A percentile compares a stretch with the other conserved stretches of the same genome.
phyloP scores from a whole-genome alignment of 2,113 vertebrate species.

The Paedocypris sp. region DNA sequence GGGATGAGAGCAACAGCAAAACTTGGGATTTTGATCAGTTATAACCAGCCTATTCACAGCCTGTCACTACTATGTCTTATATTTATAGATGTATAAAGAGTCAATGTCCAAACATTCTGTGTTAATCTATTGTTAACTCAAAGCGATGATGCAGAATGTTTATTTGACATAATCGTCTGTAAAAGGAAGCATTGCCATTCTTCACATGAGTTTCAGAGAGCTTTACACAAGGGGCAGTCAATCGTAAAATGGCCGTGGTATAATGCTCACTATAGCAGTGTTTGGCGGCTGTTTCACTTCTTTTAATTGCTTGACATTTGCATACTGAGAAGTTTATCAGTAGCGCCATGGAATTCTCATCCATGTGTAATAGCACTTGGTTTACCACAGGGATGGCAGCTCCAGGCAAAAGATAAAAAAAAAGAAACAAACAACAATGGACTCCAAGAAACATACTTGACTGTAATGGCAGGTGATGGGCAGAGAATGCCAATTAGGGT shows the following conservation, averaged over 20 bases:
- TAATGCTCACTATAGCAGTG: conserved; percentile 8
- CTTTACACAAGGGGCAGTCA: conserved; percentile 10
- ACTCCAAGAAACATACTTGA: conserved; percentile 15
- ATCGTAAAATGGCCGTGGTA: conserved; percentile 20
- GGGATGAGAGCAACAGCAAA: no score
- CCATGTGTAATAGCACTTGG: conserved; percentile 31
- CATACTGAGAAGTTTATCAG: conserved; percentile 43
- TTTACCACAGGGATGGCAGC: conserved; percentile 30
- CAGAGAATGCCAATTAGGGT: conserved; percentile 30
- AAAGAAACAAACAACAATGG: conserved; percentile 27
- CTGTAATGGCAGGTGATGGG: conserved; percentile 29
- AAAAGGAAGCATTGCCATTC: neutral
- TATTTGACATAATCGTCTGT: no score
- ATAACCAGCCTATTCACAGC: no score
- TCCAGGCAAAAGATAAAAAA: conserved; percentile 23
- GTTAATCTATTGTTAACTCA: no score
- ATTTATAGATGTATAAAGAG: no score
- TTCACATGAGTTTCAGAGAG: neutral
- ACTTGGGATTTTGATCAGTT: no score
- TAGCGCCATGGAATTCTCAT: conserved; percentile 17
- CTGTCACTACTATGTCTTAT: no score
- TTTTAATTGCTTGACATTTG: conserved; percentile 44
- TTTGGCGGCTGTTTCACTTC: conserved; percentile 26
- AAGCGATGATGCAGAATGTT: no score
- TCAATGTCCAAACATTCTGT: no score